phyloP scores from a whole-genome alignment of 2,797 vertebrate species.

The Brachyalestes nurse region DNA sequence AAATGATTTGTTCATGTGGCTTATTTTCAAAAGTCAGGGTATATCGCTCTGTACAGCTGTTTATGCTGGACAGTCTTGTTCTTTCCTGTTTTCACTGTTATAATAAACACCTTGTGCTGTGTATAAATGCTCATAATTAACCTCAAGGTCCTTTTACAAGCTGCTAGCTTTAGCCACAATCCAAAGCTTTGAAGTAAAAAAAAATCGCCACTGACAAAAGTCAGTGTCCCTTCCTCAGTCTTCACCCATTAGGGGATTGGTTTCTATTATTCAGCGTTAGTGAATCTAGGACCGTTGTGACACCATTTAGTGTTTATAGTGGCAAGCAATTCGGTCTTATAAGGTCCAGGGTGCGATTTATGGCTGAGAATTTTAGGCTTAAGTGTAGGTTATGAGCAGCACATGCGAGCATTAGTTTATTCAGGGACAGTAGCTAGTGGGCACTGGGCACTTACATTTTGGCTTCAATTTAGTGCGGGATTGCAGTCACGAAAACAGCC shows the following conservation, averaged over 20 bases:
- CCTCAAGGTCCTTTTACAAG: too few species aligned
- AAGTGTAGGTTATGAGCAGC: neutral
- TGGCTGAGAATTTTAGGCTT: neutral
- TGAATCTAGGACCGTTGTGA: neutral
- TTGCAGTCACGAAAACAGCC: neutral
- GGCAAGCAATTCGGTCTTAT: neutral
- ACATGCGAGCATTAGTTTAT: neutral
- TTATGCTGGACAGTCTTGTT: too few species aligned
- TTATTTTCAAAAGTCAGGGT: too few species aligned
- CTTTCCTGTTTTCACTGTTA: too few species aligned
- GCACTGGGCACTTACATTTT: neutral
- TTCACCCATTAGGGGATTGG: neutral
- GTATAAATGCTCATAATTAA: too few species aligned
- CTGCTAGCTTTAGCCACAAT: too few species aligned
- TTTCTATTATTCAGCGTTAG: neutral
- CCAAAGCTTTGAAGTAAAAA: too few species aligned
- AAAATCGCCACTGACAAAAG: neutral
- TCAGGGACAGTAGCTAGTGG: neutral
- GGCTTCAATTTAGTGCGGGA: slow-evolving; percentile 16
- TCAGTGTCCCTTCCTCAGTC: neutral
- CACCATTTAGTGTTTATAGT: neutral
- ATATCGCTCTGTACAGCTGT: too few species aligned
- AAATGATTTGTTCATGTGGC: neutral
- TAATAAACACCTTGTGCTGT: too few species aligned
- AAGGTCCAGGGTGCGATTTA: neutral